phyloP scores from a whole-genome alignment of 2,888 invertebrate species.

The Esperia sulphurella region DNA sequence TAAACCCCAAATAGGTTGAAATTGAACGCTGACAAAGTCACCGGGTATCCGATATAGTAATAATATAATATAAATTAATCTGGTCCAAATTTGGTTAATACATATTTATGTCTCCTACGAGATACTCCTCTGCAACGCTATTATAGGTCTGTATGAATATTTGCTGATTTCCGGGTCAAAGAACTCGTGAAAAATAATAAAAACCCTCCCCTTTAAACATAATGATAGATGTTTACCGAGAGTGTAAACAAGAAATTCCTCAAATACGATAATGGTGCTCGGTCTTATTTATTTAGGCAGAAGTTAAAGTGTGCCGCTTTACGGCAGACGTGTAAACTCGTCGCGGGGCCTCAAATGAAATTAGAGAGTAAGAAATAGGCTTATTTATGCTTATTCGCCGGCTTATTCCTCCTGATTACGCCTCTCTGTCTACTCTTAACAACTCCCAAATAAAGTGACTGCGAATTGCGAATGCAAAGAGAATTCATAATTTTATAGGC shows the following conservation, averaged over 20 bases:
- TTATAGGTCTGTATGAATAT: background rate
- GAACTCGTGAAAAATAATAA: too few relatives aligned
- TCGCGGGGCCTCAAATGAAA: conserved; percentile 33
- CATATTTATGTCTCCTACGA: too few relatives aligned
- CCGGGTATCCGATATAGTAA: too few relatives aligned
- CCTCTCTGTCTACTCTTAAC: conserved; percentile 29
- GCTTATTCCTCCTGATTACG: conserved; percentile 36
- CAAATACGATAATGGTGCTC: conserved; percentile 19
- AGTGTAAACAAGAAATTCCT: conserved; percentile 18
- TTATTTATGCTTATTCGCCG: conserved; percentile 20
- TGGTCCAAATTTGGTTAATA: too few relatives aligned
- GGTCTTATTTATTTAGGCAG: conserved; percentile 25
- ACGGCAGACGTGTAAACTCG: conserved; percentile 26
- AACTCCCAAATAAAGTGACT: conserved; percentile 32
- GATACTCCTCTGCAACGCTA: too few relatives aligned
- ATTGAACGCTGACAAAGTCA: too few relatives aligned
- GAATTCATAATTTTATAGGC: conserved; percentile 18
- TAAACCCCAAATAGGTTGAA: too few relatives aligned
- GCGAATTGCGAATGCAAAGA: conserved; percentile 31
- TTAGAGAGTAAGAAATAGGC: conserved; percentile 41
- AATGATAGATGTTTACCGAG: background rate
- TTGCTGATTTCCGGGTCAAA: background rate
- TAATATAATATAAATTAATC: too few relatives aligned
- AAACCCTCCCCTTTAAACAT: background rate
- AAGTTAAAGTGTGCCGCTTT: conserved; percentile 21